Evolutionary conservation across 2,888 invertebrate species (phyloP), one percentile per base, ranked within the genome.

Genomic region (Dicyrtomina minuta): DNA sequence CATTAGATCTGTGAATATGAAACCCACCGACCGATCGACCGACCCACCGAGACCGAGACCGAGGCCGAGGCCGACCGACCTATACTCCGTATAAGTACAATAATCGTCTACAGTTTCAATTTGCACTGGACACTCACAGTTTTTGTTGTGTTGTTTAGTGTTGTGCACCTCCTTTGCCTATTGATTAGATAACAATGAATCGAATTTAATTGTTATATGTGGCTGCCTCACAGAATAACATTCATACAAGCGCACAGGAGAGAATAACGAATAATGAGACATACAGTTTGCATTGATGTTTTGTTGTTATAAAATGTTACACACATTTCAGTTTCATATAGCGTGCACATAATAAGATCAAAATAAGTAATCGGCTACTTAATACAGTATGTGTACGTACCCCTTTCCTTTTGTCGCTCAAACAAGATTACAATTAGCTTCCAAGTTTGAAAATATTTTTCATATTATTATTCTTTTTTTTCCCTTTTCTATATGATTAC

Each of bases 81-180:
- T n/a, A n/a, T n/a, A n/a, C n/a, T n/a, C 24, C n/a, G n/a, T 15
- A 17, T 8, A 12, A 43, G 12, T 22, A 61, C 43, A 61, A 22
- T 66, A 12, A 12, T 65, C 61, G 26, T 61, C 61, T 69, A 69
- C 68, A 56, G 68, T 69, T 69, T 69, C 68, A 69, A 64, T 64
- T 64, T 69, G 33, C 56, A 56, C 22, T 55, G 24, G 2, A 2
- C 17, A 49, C 17, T n/a, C 20, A 22, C 13, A 44, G 44, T n/a
- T n/a, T 65, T 27, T 13, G 20, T 39, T 15, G 5, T 39, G 41
- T 60, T 60, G 41, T 41, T n/a, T 24, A 53, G 24, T 17, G 41
- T 44, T 44, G 1, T 44, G 5, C n/a, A n/a, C n/a, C n/a, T n/a
- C n/a, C 43, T 12, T 41, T 41, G 43, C 8, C 43, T 12, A 41